Percentiles rank a stretch among this genome's conserved stretches.
Conservation (phyloP, 2,113 vertebrate genomes). For the Pelvicachromis taeniatus region DNA sequence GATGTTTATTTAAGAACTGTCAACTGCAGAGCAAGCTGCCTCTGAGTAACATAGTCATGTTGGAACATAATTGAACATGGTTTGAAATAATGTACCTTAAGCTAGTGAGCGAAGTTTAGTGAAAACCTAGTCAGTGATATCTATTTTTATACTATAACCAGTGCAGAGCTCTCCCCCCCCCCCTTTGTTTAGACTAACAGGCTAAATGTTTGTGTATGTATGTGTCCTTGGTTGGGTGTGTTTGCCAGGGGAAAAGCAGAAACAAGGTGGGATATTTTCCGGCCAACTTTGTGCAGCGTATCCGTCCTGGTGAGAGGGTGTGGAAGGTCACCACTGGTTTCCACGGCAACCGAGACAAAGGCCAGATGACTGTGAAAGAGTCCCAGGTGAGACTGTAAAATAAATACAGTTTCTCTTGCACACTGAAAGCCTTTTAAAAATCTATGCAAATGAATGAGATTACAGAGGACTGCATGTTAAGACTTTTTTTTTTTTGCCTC, state of each 20-base stretch:
- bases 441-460: conserved; percentile 54
- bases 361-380: conserved; percentile 86
- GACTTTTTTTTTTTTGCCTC: not conserved
- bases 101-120: not conserved
- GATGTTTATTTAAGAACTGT: not conserved
- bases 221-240: conserved; percentile 4
- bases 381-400: conserved; percentile 77
- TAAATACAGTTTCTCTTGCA: not conserved
- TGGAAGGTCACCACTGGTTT: conserved; percentile 85
- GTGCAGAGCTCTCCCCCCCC: not conserved
- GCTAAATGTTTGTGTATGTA: conserved; percentile 6
- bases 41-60: not conserved
- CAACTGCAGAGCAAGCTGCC: not conserved
- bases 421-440: not conserved
- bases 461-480: conserved; percentile 14
- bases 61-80: not conserved
- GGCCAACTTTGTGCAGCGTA: conserved; percentile 89
- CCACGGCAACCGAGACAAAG: conserved; percentile 83
- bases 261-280: conserved; percentile 88
- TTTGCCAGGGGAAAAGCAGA: conserved; percentile 82
- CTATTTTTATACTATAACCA: not conserved
- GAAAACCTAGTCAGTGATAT: not conserved
- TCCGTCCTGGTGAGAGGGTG: conserved; percentile 85
- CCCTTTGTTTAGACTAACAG: not conserved
- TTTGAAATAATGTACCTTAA: not conserved